Evolutionary conservation across 2,888 invertebrate genomes (phyloP).

Genomic region (Chalcosyrphus nemorum): DNA sequence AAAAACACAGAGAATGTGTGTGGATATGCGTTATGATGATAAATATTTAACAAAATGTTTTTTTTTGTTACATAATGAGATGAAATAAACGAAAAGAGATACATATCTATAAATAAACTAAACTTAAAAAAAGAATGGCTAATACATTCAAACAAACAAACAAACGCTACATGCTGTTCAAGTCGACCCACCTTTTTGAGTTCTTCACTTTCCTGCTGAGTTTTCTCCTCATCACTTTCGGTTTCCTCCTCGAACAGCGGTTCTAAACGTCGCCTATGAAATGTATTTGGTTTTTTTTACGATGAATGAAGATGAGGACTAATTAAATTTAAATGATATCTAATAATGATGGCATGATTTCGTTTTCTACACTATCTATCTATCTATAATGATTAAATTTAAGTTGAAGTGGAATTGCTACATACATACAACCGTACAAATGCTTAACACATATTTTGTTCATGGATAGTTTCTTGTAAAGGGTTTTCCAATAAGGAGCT

Average conservation of each 20-base stretch:
- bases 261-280: constrained; percentile 88
- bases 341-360: constrained; percentile 7
- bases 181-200: constrained; percentile 82
- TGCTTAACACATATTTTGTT: no score
- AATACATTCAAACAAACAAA: constrained; percentile 34
- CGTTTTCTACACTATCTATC: neutral
- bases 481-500: no score
- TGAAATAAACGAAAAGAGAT: constrained; percentile 33
- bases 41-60: constrained; percentile 33
- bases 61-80: constrained; percentile 42
- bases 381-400: no score
- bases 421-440: no score
- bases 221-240: constrained; percentile 84
- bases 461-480: no score
- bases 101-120: constrained; percentile 22
- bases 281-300: constrained; percentile 76
- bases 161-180: constrained; percentile 71
- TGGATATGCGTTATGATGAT: constrained; percentile 68
- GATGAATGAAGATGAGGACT: constrained; percentile 74
- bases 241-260: constrained; percentile 93
- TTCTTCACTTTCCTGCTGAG: constrained; percentile 81
- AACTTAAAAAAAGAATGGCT: constrained; percentile 1
- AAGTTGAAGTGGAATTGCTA: no score
- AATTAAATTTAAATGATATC: constrained; percentile 37
- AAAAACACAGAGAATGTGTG: constrained; percentile 69